Conservation (phyloP, 2,888 invertebrate species). For the Rugalucina vietnamica region DNA sequence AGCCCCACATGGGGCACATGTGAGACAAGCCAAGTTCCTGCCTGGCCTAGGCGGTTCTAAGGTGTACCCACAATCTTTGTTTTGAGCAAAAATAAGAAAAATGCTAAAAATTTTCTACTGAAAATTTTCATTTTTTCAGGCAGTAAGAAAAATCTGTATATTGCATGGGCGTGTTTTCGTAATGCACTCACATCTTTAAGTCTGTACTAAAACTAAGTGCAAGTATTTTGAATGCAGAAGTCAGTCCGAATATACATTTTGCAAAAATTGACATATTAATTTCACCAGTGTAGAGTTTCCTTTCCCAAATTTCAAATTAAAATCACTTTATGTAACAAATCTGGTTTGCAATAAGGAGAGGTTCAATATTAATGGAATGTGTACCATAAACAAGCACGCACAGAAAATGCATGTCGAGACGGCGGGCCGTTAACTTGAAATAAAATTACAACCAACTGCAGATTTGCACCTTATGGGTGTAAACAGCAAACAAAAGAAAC, state of each 20-base stretch:
- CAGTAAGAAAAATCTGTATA: too few species aligned
- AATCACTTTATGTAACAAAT: slow-evolving; percentile 2
- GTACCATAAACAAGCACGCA: neutral
- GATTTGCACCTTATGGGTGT: slow-evolving; percentile 11
- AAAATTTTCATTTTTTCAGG: too few species aligned
- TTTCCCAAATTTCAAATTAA: neutral
- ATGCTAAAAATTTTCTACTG: too few species aligned
- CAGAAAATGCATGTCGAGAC: slow-evolving; percentile 1
- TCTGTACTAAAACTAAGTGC: too few species aligned
- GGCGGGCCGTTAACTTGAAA: neutral
- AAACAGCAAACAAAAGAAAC: slow-evolving; percentile 2
- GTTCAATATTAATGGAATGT: neutral
- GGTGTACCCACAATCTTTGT: too few species aligned
- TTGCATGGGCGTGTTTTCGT: too few species aligned
- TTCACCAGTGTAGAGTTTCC: neutral
- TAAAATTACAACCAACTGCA: slow-evolving; percentile 9
- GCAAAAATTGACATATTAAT: slow-evolving; percentile 7
- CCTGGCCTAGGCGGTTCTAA: too few species aligned
- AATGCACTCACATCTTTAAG: too few species aligned
- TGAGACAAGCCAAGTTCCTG: too few species aligned
- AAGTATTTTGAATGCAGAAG: too few species aligned
- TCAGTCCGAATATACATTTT: neutral
- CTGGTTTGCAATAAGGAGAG: neutral
- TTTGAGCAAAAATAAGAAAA: too few species aligned
- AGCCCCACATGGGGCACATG: too few species aligned